These are phyloP conservation scores for Scortum barcoo DNA, from an alignment of 2,113 vertebrate genomes.

Conservation along the genomic window DNA sequence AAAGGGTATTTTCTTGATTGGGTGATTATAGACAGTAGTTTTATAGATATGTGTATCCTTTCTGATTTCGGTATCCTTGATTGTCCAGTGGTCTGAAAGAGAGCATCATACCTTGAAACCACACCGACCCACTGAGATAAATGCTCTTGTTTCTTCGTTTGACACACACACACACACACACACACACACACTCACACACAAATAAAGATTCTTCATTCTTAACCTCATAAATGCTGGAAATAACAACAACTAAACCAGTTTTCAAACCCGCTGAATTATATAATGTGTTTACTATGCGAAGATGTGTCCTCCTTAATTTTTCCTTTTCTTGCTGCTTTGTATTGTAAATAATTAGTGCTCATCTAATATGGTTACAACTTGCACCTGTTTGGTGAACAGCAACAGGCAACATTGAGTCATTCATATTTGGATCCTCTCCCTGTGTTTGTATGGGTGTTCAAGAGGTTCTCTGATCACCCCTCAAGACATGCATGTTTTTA, in stretches of 20 bases:
- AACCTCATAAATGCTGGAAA: background rate
- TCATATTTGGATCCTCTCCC: background rate
- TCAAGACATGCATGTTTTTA: background rate
- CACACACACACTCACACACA: background rate
- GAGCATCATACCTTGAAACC: background rate
- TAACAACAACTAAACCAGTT: background rate
- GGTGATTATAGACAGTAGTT: background rate
- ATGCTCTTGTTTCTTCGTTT: background rate
- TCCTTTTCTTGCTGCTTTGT: background rate
- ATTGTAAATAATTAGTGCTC: background rate
- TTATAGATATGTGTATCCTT: background rate
- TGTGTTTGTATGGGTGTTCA: background rate
- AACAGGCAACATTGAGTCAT: background rate
- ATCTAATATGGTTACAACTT: background rate
- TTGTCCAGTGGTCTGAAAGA: background rate
- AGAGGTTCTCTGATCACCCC: too few species aligned
- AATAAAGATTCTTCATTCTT: conserved; percentile 5
- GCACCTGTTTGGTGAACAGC: background rate
- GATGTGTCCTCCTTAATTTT: background rate
- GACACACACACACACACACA: background rate
- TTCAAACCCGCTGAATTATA: background rate
- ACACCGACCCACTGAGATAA: background rate
- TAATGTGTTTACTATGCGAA: background rate
- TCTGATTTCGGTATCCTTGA: too few species aligned
- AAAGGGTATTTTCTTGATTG: background rate